These are phyloP conservation scores for Austrofundulus limnaeus DNA, from an alignment of 2,113 vertebrate species.

Conservation along the genomic window DNA sequence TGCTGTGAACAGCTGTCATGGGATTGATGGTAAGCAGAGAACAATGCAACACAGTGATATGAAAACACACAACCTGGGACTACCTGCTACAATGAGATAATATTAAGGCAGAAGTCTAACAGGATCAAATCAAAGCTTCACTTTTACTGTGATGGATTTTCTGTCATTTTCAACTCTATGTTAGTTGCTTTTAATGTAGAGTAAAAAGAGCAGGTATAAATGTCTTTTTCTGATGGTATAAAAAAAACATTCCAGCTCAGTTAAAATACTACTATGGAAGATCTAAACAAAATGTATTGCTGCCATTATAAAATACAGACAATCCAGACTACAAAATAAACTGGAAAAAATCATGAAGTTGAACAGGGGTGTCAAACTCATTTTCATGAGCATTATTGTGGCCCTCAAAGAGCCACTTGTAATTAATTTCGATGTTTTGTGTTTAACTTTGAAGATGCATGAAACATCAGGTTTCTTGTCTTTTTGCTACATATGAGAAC, in stretches of 20 bases:
- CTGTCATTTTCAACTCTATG: slow-evolving; percentile 53
- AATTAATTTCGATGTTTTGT: too few relatives aligned
- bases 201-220: slow-evolving; percentile 15
- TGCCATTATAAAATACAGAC: too few relatives aligned
- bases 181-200: slow-evolving; percentile 30
- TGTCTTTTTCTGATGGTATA: slow-evolving; percentile 1
- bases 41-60: slow-evolving; percentile 52
- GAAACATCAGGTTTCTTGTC: too few relatives aligned
- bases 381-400: too few relatives aligned
- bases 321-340: too few relatives aligned
- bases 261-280: background rate
- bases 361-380: too few relatives aligned
- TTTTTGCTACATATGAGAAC: too few relatives aligned
- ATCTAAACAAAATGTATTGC: too few relatives aligned
- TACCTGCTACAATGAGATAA: slow-evolving; percentile 64
- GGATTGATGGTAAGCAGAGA: slow-evolving; percentile 58
- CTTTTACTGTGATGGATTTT: slow-evolving; percentile 53
- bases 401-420: too few relatives aligned
- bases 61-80: slow-evolving; percentile 65
- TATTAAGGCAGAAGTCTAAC: slow-evolving; percentile 55
- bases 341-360: too few relatives aligned
- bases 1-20: slow-evolving; percentile 39
- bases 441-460: too few relatives aligned
- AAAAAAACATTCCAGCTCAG: slow-evolving; percentile 12
- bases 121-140: slow-evolving; percentile 49